Base-by-base conservation (phyloP, 2,888 invertebrate genomes). In the Mythimna loreyi region DNA sequence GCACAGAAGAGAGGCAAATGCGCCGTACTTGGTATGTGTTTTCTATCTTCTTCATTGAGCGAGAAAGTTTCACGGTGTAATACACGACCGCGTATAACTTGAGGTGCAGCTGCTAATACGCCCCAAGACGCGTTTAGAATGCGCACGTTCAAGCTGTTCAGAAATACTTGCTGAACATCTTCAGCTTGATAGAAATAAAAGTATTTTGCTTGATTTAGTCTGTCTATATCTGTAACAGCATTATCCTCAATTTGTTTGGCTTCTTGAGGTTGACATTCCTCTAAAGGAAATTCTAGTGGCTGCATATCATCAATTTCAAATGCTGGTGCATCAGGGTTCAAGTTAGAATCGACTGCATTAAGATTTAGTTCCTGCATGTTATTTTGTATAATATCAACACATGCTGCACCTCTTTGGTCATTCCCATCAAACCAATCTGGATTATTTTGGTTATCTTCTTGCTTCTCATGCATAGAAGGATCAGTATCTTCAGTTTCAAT, bases 1-100 rank as follows among this genome's bases (percentile, higher is more conserved):
- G 98, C 98, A 87, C 98, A 98, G 72, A 98, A 98, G 9, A 99
- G 96, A 0, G 99, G 99, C 84, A 99, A 96, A 92, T 99, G 99
- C 64, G 97, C 84, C n/a, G 95, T 99, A 96, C 88, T 98, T 86
- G 85, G 98, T 98, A 94, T 98, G 79, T 94, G 95, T 79, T 94
- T 95, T 75, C 95, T 87, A 25, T 92, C 92, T 89, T 95, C 93
- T 87, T 95, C 98, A 25, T 97, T 98, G 95, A 99, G 98, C 4
- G 98, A 98, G 80, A 98, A 97, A 1, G 97, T 97, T 88, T 99
- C 99, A 67, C 98, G 98, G 86, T 99, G 98, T n/a, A 99, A 91
- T 55, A 99, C 97, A 64, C 96, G 97, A 0, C 98, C 99, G 3
- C 95, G 96, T 63, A 99, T 96, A 3, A 96, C 87, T 25, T 93